phyloP scores from a whole-genome alignment of 2,113 vertebrate species.

The Hydrochoerus hydrochaeris region DNA sequence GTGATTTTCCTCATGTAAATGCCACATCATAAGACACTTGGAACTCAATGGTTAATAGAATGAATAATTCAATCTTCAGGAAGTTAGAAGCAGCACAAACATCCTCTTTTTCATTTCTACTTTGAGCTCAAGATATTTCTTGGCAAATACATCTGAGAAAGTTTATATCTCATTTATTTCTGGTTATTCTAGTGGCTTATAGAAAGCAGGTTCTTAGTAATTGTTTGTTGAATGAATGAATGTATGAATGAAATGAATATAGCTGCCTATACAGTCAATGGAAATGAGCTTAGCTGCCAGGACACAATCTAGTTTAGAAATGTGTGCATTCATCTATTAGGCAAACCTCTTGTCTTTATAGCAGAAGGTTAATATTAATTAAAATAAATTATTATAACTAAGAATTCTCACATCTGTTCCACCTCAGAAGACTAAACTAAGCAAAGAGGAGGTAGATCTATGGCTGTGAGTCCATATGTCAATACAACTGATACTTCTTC shows the following conservation, averaged over 20 bases:
- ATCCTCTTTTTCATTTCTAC: constrained; percentile 44
- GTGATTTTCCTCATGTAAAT: constrained; percentile 56
- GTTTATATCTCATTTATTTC: constrained; percentile 58
- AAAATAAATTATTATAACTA: constrained; percentile 28
- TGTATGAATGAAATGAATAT: constrained; percentile 31
- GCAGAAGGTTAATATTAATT: constrained; percentile 23
- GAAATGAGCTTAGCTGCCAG: constrained; percentile 15
- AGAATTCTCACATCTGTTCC: background rate
- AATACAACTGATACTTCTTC: background rate
- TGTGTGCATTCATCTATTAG: background rate
- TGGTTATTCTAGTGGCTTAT: constrained; percentile 27
- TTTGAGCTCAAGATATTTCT: constrained; percentile 68
- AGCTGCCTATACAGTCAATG: background rate
- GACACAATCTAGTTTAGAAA: background rate
- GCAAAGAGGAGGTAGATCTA: background rate
- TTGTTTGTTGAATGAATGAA: constrained; percentile 44
- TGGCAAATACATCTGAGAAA: constrained; percentile 57
- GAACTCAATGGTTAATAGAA: constrained; percentile 64
- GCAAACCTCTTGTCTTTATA: background rate
- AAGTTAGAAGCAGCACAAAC: constrained; percentile 67
- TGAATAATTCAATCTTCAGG: constrained; percentile 73
- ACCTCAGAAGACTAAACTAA: background rate
- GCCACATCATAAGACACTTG: constrained; percentile 37
- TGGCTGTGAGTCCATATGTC: background rate
- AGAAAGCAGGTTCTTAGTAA: constrained; percentile 5